Evolutionary conservation across 2,113 vertebrate species (phyloP).

Genomic region (Tachysurus vachellii): DNA sequence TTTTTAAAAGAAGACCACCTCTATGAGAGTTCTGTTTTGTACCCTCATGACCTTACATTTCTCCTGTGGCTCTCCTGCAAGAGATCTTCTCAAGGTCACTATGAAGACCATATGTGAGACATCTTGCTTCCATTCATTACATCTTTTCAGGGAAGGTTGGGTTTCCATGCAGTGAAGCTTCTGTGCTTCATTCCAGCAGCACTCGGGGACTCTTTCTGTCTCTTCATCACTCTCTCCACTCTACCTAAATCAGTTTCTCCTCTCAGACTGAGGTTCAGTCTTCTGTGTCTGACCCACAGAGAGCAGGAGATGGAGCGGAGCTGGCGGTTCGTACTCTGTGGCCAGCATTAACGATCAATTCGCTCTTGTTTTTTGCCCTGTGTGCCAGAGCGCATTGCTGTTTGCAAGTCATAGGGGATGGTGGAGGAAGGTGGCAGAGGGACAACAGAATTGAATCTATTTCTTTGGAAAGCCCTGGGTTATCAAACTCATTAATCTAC

Average conservation of each 20-base stretch:
- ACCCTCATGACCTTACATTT: constrained; percentile 32
- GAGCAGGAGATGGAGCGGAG: background rate
- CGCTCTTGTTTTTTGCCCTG: constrained; percentile 56
- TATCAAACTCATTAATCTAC: constrained; percentile 99
- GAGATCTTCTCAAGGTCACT: constrained; percentile 59
- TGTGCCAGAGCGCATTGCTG: constrained; percentile 64
- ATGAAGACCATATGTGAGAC: constrained; percentile 64
- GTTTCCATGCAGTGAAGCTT: background rate
- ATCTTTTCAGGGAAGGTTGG: constrained; percentile 47
- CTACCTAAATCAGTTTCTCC: background rate
- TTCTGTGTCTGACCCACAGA: constrained; percentile 9
- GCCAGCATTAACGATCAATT: constrained; percentile 72
- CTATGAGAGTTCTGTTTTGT: constrained; percentile 58
- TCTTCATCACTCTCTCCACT: background rate
- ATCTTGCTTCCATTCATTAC: constrained; percentile 64
- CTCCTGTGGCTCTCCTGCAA: constrained; percentile 16
- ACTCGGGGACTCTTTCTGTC: constrained; percentile 51
- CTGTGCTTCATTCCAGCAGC: constrained; percentile 55
- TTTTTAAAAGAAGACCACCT: constrained; percentile 46
- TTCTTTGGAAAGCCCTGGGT: constrained; percentile 90
- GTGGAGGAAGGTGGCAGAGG: constrained; percentile 63
- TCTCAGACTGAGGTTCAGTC: background rate
- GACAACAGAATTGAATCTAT: constrained; percentile 86
- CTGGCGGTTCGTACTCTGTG: constrained; percentile 58
- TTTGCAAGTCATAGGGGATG: constrained; percentile 57